Evolutionary conservation across 2,797 vertebrate species (phyloP).

Genomic region (Kryptopterus vitreolus): DNA sequence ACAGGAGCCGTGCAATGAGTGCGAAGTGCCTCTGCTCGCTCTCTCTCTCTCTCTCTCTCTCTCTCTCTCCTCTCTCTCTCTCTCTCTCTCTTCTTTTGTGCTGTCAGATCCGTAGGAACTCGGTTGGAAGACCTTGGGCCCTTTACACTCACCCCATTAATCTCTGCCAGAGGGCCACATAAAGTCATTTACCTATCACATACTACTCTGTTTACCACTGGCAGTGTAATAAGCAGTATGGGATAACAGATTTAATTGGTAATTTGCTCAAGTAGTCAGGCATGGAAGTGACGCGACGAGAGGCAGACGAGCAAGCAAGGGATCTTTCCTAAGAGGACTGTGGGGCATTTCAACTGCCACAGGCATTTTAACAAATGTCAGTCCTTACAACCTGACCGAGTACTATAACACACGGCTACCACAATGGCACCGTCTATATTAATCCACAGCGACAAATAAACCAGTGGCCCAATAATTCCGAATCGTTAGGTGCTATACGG

Average conservation of each 20-base stretch:
- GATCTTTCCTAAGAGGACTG: slow-evolving; percentile 4
- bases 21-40: slow-evolving; percentile 30
- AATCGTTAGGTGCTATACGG: neutral
- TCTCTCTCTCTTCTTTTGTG: slow-evolving; percentile 21
- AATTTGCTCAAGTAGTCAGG: slow-evolving; percentile 49
- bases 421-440: neutral
- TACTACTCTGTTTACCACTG: slow-evolving; percentile 47
- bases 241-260: slow-evolving; percentile 55
- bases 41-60: slow-evolving; percentile 25
- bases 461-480: slow-evolving; percentile 6
- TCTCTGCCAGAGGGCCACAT: slow-evolving; percentile 52
- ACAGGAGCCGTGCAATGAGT: slow-evolving; percentile 38
- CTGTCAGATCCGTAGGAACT: slow-evolving; percentile 52
- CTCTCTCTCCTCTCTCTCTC: slow-evolving; percentile 14
- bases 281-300: slow-evolving; percentile 24
- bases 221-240: slow-evolving; percentile 48
- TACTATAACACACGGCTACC: slow-evolving; percentile 2
- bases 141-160: slow-evolving; percentile 54
- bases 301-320: slow-evolving; percentile 1
- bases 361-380: slow-evolving; percentile 21
- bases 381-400: neutral
- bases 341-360: neutral
- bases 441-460: slow-evolving; percentile 10
- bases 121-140: slow-evolving; percentile 40
- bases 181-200: slow-evolving; percentile 58